phyloP scores from a whole-genome alignment of 2,113 vertebrate species.

The Condylura cristata region DNA sequence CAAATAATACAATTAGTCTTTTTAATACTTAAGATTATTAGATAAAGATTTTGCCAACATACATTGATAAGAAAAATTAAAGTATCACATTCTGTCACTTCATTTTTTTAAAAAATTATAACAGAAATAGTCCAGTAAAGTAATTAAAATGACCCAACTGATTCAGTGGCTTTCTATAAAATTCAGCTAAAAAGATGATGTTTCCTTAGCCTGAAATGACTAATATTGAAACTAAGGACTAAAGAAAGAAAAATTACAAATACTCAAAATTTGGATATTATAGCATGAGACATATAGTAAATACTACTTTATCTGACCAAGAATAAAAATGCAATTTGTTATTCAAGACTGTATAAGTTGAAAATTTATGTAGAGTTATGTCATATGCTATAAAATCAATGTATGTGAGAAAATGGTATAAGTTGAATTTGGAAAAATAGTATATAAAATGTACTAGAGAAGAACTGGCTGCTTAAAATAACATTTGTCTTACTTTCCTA shows the following conservation, averaged over 20 bases:
- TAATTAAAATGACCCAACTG: not conserved
- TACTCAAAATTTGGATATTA: not conserved
- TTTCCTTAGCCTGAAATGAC: not conserved
- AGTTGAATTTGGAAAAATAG: not conserved
- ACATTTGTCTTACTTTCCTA: not conserved
- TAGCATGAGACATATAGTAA: not conserved
- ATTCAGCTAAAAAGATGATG: not conserved
- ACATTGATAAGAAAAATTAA: not conserved
- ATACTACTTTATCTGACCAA: not conserved
- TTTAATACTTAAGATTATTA: not conserved
- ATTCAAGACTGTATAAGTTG: not conserved
- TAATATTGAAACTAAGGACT: not conserved
- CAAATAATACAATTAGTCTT: not conserved
- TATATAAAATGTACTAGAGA: not conserved
- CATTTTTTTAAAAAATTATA: not conserved
- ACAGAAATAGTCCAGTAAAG: not conserved
- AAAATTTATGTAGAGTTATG: not conserved
- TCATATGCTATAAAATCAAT: not conserved
- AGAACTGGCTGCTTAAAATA: not conserved
- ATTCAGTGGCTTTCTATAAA: not conserved
- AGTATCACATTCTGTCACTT: not conserved
- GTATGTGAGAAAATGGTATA: not conserved
- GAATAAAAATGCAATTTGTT: not conserved
- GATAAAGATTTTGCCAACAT: constrained; percentile 10
- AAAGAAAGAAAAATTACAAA: not conserved